Percentiles rank a stretch among this genome's conserved stretches.
Conservation (phyloP, 2,113 vertebrate genomes). For the Vulpes lagopus region DNA sequence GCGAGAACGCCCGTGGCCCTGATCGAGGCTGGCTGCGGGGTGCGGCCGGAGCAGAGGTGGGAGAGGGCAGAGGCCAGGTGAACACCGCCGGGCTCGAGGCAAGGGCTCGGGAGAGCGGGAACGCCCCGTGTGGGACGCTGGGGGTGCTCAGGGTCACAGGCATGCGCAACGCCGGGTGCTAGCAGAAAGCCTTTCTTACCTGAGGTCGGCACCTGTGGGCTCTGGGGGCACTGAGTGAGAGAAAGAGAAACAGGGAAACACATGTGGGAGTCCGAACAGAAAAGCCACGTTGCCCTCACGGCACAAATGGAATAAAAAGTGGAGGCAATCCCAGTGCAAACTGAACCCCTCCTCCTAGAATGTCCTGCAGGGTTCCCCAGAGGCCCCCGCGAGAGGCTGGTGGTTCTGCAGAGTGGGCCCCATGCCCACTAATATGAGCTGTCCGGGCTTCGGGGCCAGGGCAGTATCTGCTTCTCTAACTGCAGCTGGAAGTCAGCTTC, state of each 20-base stretch:
- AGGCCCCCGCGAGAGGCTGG: not conserved
- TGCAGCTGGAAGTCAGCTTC: not conserved
- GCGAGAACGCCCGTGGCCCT: not conserved
- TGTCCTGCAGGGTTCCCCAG: fast-evolving
- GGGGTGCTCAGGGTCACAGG: not conserved
- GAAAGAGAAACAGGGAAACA: conserved; percentile 67
- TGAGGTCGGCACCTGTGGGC: conserved; percentile 95
- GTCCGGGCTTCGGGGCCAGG: not conserved
- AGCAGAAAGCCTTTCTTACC: conserved; percentile 90
- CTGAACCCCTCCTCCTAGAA: not conserved
- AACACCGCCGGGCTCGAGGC: not conserved
- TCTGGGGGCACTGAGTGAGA: conserved; percentile 89
- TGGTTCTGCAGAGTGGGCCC: not conserved
- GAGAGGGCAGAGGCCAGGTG: not conserved
- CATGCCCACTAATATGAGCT: too few species aligned
- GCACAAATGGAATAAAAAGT: not conserved
- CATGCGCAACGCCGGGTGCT: fast-evolving
- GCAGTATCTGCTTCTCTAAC: not conserved
- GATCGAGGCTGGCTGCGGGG: fast-evolving
- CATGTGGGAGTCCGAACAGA: not conserved
- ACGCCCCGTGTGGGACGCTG: not conserved
- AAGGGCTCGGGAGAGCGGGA: fast-evolving
- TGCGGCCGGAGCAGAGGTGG: not conserved
- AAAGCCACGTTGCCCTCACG: not conserved
- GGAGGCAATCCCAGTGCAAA: not conserved